These are phyloP conservation scores for Lordiphosa mommai DNA, from an alignment of 1,140 invertebrate species.

Conservation along the genomic window DNA sequence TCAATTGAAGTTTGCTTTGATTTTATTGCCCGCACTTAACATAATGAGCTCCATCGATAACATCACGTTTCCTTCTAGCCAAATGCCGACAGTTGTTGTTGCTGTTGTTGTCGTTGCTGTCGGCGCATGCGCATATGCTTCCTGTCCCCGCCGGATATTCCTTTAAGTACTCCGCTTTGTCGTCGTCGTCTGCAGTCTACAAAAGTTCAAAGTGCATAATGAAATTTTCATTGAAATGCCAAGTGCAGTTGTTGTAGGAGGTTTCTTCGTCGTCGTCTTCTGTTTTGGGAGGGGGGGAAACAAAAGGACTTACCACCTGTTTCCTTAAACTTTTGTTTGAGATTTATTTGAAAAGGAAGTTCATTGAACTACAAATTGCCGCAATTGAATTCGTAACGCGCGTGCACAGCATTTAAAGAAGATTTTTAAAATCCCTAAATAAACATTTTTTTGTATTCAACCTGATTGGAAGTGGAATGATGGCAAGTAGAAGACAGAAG, in stretches of 20 bases:
- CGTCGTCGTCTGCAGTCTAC: constrained; percentile 53
- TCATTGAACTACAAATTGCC: constrained; percentile 52
- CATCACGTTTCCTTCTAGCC: constrained; percentile 60
- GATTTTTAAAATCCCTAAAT: no score
- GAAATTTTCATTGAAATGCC: constrained; percentile 43
- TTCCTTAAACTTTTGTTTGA: constrained; percentile 66
- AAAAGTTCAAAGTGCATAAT: constrained; percentile 68
- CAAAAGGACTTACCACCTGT: constrained; percentile 71
- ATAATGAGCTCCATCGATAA: constrained; percentile 68
- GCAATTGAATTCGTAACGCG: constrained; percentile 38
- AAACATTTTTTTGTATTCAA: no score
- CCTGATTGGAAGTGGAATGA: no score
- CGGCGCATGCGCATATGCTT: constrained; percentile 68
- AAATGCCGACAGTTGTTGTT: constrained; percentile 37
- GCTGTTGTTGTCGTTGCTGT: constrained; percentile 27
- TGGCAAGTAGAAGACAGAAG: no score
- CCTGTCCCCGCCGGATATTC: constrained; percentile 70
- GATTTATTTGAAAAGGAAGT: constrained; percentile 54
- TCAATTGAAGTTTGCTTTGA: constrained; percentile 75
- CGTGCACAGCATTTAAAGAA: no score
- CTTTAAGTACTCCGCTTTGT: constrained; percentile 60
- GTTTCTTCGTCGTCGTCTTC: no score
- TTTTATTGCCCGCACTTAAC: constrained; percentile 76
- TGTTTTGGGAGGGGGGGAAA: neutral
- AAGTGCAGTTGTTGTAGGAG: constrained; percentile 31